Conservation (phyloP, 37 sponge, comb jelly and placozoan species). For the Cladorhizidae sp. region DNA sequence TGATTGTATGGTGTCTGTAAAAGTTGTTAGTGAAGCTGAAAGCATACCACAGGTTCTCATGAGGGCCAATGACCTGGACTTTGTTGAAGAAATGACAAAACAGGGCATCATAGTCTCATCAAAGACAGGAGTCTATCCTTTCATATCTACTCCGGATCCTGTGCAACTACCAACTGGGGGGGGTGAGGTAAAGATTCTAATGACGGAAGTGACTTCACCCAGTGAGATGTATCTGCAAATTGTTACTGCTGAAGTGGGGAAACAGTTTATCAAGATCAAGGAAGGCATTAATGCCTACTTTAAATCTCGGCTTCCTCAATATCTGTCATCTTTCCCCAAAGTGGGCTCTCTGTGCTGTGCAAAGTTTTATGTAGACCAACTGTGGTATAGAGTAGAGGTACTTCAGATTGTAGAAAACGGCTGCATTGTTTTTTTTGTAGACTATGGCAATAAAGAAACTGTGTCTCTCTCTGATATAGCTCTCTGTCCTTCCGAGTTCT, state of each 20-base stretch:
- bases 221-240: conserved; percentile 16
- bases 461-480: conserved; percentile 28
- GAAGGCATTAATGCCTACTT: not conserved
- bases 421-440: conserved; percentile 42
- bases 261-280: not conserved
- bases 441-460: conserved; percentile 68
- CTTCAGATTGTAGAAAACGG: not conserved
- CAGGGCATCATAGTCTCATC: not conserved
- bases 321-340: not conserved
- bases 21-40: not conserved
- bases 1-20: not conserved
- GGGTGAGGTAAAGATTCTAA: not conserved
- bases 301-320: not conserved
- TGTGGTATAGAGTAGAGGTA: conserved; percentile 61
- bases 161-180: not conserved
- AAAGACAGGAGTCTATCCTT: not conserved
- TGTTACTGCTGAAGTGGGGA: conserved; percentile 1
- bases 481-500: conserved; percentile 27
- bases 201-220: conserved; percentile 36
- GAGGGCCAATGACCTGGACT: not conserved
- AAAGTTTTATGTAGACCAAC: conserved; percentile 59
- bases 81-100: not conserved
- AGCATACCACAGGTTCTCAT: not conserved
- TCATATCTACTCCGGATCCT: not conserved
- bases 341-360: conserved; percentile 44